phyloP scores from a whole-genome alignment of 2,797 vertebrate genomes.

The Astyanax mexicanus region DNA sequence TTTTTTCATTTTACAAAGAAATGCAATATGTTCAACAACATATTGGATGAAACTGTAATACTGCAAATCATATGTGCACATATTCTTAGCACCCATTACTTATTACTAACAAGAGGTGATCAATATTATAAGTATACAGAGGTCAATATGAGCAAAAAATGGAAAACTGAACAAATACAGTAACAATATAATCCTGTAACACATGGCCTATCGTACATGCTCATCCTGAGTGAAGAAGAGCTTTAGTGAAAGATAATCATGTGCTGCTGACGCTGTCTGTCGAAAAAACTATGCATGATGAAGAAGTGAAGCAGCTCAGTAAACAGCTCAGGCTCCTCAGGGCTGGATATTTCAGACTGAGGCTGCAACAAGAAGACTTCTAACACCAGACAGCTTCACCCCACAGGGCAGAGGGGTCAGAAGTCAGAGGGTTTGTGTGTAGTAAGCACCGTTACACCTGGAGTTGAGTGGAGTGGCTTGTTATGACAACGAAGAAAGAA shows the following conservation, averaged over 20 bases:
- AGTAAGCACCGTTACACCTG: conserved; percentile 60
- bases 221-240: too few species aligned
- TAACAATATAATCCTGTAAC: too few species aligned
- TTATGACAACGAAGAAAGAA: conserved; percentile 47
- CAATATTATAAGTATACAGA: too few species aligned
- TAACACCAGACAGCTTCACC: conserved; percentile 6
- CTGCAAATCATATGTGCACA: too few species aligned
- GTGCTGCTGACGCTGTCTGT: neutral
- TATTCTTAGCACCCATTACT: too few species aligned
- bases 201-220: too few species aligned
- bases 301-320: neutral
- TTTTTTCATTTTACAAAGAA: too few species aligned
- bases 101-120: too few species aligned
- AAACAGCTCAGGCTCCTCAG: neutral
- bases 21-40: too few species aligned
- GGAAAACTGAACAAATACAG: too few species aligned
- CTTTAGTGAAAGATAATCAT: neutral
- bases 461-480: conserved; percentile 25
- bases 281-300: neutral
- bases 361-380: conserved; percentile 13
- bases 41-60: too few species aligned
- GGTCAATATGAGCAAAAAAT: too few species aligned
- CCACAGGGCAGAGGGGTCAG: conserved; percentile 58
- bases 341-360: neutral
- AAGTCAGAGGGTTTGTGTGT: conserved; percentile 55